A percentile compares a stretch with the other conserved stretches of the same genome.
These are phyloP conservation scores for Sclerurus mexicanus DNA, from an alignment of 2,113 vertebrate species.

Conservation along the genomic window DNA sequence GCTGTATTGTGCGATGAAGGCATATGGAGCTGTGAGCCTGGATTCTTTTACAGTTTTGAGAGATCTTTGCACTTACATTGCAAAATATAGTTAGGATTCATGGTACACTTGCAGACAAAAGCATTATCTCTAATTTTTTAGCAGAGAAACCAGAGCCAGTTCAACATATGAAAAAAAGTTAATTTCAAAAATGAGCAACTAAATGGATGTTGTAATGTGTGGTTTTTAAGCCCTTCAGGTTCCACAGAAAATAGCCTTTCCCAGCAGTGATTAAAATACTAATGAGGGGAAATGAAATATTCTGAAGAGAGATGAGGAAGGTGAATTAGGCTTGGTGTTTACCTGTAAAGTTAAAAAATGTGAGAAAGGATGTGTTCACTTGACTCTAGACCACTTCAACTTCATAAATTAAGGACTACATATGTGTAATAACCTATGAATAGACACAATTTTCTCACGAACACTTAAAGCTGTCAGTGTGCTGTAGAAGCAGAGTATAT, in stretches of 20 bases:
- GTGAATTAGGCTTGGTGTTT: not conserved
- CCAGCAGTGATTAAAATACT: not conserved
- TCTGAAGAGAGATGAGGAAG: not conserved
- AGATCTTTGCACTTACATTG: not conserved
- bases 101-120: not conserved
- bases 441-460: not conserved
- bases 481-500: not conserved
- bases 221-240: not conserved
- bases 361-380: not conserved
- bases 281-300: not conserved
- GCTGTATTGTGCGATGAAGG: not conserved
- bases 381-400: not conserved
- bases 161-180: not conserved
- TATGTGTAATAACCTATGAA: not conserved
- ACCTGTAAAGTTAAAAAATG: not conserved
- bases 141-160: not conserved
- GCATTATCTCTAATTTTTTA: not conserved
- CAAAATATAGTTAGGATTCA: not conserved
- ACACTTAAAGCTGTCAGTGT: not conserved
- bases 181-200: not conserved
- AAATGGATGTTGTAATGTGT: not conserved
- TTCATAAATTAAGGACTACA: not conserved
- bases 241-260: not conserved
- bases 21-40: not conserved
- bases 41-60: not conserved